Percentiles rank a stretch among this genome's conserved stretches.
Evolutionary conservation across 2,888 invertebrate genomes (phyloP).

Genomic region (Drosophila buzzatii): DNA sequence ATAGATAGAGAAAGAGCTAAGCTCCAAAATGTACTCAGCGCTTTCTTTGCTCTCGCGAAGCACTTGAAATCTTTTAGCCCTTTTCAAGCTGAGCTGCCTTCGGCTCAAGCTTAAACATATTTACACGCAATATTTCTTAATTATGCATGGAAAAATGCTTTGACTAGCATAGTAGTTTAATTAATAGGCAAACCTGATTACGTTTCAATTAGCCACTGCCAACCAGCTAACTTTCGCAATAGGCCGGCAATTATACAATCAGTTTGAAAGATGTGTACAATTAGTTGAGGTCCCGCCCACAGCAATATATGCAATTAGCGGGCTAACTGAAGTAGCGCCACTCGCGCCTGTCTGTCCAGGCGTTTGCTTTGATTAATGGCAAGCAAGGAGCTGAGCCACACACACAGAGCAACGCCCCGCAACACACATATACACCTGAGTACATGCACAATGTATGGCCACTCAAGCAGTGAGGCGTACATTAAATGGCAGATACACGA

Average conservation of each 20-base stretch:
- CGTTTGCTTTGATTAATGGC: slow-evolving; percentile 69
- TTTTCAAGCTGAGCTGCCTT: not conserved
- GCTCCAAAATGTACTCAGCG: not conserved
- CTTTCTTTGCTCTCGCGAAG: not conserved
- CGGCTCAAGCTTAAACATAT: not conserved
- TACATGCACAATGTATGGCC: slow-evolving; percentile 30
- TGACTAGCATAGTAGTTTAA: slow-evolving; percentile 26
- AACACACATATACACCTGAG: slow-evolving; percentile 14
- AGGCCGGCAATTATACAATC: slow-evolving; percentile 59
- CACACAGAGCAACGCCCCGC: not conserved
- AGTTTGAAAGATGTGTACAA: slow-evolving; percentile 69
- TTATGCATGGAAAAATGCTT: slow-evolving; percentile 6
- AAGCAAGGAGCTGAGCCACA: slow-evolving; percentile 29
- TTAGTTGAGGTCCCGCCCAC: slow-evolving; percentile 46
- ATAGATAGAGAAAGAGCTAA: too few relatives aligned
- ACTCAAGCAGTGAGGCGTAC: slow-evolving; percentile 42
- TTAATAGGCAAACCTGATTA: slow-evolving; percentile 53
- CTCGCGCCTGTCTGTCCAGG: slow-evolving; percentile 69
- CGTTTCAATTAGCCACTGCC: slow-evolving; percentile 61
- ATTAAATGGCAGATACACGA: slow-evolving; percentile 37
- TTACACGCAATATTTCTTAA: not conserved
- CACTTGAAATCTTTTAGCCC: not conserved
- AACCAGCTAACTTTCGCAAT: slow-evolving; percentile 36
- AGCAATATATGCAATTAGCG: slow-evolving; percentile 68
- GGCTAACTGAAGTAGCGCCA: slow-evolving; percentile 46